phyloP scores from a whole-genome alignment of 2,888 invertebrate species.

The Nomada lathburiana region DNA sequence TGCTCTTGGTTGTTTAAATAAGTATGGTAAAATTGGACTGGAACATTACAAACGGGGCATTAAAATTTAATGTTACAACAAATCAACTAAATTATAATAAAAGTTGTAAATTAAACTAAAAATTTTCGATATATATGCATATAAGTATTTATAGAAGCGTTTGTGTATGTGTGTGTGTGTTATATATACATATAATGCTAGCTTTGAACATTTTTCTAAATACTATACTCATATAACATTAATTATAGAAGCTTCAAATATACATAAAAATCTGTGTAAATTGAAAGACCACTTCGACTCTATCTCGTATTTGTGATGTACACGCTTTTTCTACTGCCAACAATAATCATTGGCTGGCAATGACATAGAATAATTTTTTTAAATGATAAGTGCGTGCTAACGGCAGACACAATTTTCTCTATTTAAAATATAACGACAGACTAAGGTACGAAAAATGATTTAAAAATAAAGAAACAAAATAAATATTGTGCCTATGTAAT shows the following conservation, averaged over 20 bases:
- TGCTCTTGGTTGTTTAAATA: neutral
- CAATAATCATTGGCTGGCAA: constrained; percentile 19
- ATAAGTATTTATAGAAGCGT: neutral
- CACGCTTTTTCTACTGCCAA: neutral
- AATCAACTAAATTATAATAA: constrained; percentile 19
- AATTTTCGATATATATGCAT: constrained; percentile 11
- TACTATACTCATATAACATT: constrained; percentile 30
- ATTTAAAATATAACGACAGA: neutral
- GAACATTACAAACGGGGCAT: neutral
- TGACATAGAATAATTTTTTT: constrained; percentile 3
- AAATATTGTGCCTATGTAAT: constrained; percentile 35
- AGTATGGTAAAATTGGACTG: constrained; percentile 17
- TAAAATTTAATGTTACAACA: constrained; percentile 6
- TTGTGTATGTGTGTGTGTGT: neutral
- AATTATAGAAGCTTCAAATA: constrained; percentile 43
- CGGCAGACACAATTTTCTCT: neutral
- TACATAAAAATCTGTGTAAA: constrained; percentile 42
- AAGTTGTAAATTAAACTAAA: constrained; percentile 12
- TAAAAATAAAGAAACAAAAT: constrained; percentile 21
- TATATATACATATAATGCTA: constrained; percentile 10
- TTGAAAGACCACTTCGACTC: constrained; percentile 21
- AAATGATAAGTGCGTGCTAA: neutral
- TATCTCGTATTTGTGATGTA: constrained; percentile 1
- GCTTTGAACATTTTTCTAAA: constrained; percentile 24
- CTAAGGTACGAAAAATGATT: constrained; percentile 7